Base-by-base conservation (phyloP, 2,113 vertebrate genomes). In the Urocynchramus pylzowi region DNA sequence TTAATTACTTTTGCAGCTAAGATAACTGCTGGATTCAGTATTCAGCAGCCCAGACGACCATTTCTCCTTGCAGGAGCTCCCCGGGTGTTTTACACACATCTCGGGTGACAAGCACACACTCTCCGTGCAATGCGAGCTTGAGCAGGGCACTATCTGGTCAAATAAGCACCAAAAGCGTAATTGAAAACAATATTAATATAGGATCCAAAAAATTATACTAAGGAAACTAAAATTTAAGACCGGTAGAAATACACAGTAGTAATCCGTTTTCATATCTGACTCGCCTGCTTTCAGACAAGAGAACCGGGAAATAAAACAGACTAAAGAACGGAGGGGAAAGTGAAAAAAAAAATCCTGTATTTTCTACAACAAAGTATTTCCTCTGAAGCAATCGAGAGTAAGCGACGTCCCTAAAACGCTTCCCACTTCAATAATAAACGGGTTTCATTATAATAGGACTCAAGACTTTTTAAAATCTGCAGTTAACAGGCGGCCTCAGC, bases 1-100 rank as follows among this genome's bases (percentile, higher is more conserved):
- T 21, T 85, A 88, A 96, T 93, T 85, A 86, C 84, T 93, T 87
- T 91, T 77, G 84, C 92, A 95, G 90, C 80, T 84, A 68, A 74
- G 68, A 53, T 52, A 91, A 76, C 68, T 54, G 44, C 81, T 35
- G 54, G 44, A 52, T 74, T 81, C 53, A 24, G n/a, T 39, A 31
- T 24, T 17, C 37, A 16, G 27, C 61, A 65, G 60, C 52, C 30
- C n/a, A 60, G 76, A 28, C 35, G 5, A 31, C 42, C 42, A 13
- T 20, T 91, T 75, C 75, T 91, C 65, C 75, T 41, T 16, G 35
- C 27, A 82, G 77, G 22, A 88, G 21, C 56, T 44, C 45, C 5
- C 10, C 2, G 8, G 39, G 65, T 39, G 53, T 49, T 91, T 57
- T n/a, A 60, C 4, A 4, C 37, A 2, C 26, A 47, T 63, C 79